phyloP scores from a whole-genome alignment of 2,113 vertebrate genomes.

The Peromyscus leucopus region DNA sequence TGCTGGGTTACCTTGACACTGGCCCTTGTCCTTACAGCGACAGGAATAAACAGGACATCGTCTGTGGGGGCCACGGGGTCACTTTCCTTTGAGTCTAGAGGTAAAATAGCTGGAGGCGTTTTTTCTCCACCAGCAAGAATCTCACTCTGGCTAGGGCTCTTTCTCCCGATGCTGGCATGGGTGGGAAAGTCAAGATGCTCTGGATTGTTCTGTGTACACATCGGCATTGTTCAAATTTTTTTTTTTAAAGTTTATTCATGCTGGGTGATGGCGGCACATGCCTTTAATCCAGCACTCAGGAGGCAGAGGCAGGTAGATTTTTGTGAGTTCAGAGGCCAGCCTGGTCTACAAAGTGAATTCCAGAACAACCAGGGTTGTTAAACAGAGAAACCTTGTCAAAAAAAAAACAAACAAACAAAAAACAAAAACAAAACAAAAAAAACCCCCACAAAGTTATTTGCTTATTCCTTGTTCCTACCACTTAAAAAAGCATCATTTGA shows the following conservation, averaged over 20 bases:
- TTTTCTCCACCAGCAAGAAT: not conserved
- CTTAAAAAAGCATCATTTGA: not conserved
- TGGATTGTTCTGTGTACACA: not conserved
- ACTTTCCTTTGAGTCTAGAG: accelerated
- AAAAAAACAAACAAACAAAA: too few relatives aligned
- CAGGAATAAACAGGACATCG: not conserved
- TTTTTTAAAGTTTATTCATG: not conserved
- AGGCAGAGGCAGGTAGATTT: not conserved
- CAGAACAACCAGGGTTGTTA: not conserved
- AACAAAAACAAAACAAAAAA: too few relatives aligned
- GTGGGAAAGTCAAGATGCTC: too few relatives aligned
- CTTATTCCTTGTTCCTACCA: not conserved
- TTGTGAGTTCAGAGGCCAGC: not conserved
- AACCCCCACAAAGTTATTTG: not conserved
- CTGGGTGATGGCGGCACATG: not conserved
- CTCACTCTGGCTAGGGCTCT: not conserved
- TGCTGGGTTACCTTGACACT: too few relatives aligned
- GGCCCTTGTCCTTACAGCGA: accelerated
- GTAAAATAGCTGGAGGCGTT: not conserved
- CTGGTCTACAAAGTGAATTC: not conserved
- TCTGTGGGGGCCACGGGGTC: accelerated
- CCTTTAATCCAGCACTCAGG: not conserved
- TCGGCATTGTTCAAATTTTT: not conserved
- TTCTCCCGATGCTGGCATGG: not conserved
- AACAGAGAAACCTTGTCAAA: not conserved